Base-by-base conservation (phyloP, 2,888 invertebrate species). In the Maniola hyperantus region DNA sequence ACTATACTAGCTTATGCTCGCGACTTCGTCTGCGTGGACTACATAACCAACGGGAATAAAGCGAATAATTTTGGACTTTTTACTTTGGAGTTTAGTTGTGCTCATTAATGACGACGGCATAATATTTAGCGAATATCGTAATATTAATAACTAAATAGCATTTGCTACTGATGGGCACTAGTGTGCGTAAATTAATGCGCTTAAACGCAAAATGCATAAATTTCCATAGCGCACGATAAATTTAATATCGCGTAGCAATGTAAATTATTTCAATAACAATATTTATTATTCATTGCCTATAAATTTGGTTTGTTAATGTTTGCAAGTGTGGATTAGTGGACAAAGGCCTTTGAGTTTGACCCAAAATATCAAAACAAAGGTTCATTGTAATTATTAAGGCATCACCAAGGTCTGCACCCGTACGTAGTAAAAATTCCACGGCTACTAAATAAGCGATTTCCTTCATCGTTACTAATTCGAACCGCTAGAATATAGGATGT, bases 251-350 rank as follows among this genome's bases (percentile, higher is more conserved):
- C 26, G 39, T 42, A n/a, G 34, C 50, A 55, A 57, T 66, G 65
- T 70, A 54, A 61, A 68, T 67, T 68, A 65, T 65, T 68, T 64
- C 68, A 64, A 65, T 63, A 68, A 60, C 68, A 66, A 66, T 64
- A 64, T 55, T 65, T 68, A 65, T 63, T 69, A 70, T 70, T 70
- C 65, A 70, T 68, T 39, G 68, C 44, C 63, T 60, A 68, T 70
- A 70, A 70, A 70, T 68, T 70, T 63, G 70, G 34, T 66, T 54
- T 53, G 54, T 53, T 69, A 69, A 69, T 69, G 36, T 51, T 59
- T 34, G 15, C 20, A 18, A 42, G 42, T 11, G 13, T 13, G 57
- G 57, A 57, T 57, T 57, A 57, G 57, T 6, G 36, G 7, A 57
- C 42, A 57, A 57, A 57, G 20, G 57, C 36, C 13, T 33, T 13